Percentiles rank a stretch among this genome's conserved stretches.
Evolutionary conservation across 2,797 vertebrate genomes (phyloP).

Genomic region (Propithecus deckenii): DNA sequence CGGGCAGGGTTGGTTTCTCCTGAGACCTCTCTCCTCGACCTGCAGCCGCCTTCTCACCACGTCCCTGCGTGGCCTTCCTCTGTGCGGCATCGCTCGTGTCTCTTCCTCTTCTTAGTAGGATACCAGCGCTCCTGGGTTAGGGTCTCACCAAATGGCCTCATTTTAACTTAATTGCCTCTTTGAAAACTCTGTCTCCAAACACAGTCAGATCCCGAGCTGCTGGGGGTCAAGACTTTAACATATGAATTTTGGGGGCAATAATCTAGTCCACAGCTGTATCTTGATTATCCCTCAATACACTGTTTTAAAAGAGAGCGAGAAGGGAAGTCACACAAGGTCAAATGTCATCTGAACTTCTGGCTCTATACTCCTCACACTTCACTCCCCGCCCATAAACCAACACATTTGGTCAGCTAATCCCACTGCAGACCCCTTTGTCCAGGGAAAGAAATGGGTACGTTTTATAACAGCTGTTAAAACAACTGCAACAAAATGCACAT

Average conservation of each 20-base stretch:
- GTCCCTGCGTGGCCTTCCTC: background rate
- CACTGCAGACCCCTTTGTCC: background rate
- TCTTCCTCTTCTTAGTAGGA: background rate
- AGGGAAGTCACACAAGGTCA: background rate
- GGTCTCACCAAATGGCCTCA: background rate
- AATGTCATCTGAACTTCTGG: background rate
- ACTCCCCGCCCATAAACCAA: background rate
- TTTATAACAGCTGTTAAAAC: conserved; percentile 25
- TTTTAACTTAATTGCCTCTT: background rate
- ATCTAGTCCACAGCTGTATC: background rate
- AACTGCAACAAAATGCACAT: background rate
- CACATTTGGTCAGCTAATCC: background rate
- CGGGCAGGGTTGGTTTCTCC: background rate
- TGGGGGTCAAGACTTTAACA: background rate
- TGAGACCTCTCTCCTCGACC: background rate
- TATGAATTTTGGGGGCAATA: background rate
- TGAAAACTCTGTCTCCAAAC: background rate
- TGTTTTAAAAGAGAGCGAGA: background rate
- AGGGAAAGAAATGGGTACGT: background rate
- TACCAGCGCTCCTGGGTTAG: background rate
- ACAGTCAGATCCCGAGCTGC: background rate
- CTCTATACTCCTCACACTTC: background rate
- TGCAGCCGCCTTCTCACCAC: background rate
- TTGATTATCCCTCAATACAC: background rate
- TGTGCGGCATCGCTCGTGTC: background rate